Base-by-base conservation (phyloP, 1,140 invertebrate species). In the Diorhabda carinulata region DNA sequence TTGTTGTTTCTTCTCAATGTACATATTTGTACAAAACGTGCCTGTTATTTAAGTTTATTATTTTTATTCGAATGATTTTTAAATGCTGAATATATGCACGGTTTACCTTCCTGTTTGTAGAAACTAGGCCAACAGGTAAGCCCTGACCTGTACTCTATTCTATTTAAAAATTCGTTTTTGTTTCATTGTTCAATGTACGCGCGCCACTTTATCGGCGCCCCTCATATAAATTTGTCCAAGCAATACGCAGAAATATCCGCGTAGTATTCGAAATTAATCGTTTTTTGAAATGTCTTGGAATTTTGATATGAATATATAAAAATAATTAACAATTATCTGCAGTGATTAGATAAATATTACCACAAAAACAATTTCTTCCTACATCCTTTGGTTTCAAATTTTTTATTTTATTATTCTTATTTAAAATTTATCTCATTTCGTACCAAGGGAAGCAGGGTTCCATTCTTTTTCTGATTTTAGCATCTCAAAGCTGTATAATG, bases 101-200 rank as follows among this genome's bases (percentile, higher is more conserved):
- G 78, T 79, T 78, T 77, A 78, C 78, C 78, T 79, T 79, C 78
- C 78, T 79, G 78, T 79, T 77, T 77, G 77, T 79, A 79, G 75
- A 77, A 74, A 77, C 73, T 75, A 76, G 76, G 71, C 74, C 74
- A 40, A 43, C 73, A 45, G 40, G 65, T 67, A 64, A 67, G 72
- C 75, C 75, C 74, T 74, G 62, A 73, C 72, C 75, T 77, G 72
- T 79, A 77, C 74, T 69, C 76, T 79, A 79, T 73, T 71, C 69
- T 73, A 73, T 76, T 73, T 25, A 25, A 25, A 25, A 25, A 69
- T 72, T 74, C 70, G 69, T 70, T 76, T 71, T 73, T 71, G 67
- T 76, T 70, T 74, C 72, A 72, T 72, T 74, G 70, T 71, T 70
- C 69, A 71, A 70, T 73, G 72, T 75, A 69, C 66, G 64, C 56